A percentile compares a stretch with the other conserved stretches of the same genome.
phyloP scores from a whole-genome alignment of 2,888 invertebrate genomes.

The Tipula lateralis region DNA sequence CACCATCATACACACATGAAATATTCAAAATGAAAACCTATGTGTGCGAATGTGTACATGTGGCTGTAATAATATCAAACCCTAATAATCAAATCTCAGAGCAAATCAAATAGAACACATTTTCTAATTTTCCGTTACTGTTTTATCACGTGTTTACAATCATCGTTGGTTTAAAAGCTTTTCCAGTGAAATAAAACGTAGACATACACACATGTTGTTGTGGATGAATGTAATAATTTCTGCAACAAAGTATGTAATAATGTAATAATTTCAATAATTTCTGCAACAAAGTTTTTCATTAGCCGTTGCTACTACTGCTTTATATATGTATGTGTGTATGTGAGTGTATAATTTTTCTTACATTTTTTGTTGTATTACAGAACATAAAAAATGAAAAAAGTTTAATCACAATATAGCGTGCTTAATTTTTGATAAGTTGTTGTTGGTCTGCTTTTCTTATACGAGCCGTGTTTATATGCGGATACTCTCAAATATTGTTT shows the following conservation, averaged over 20 bases:
- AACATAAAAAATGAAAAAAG: slow-evolving; percentile 5
- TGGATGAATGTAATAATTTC: neutral
- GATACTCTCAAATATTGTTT: too few species aligned
- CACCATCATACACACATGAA: neutral
- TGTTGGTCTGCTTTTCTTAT: neutral
- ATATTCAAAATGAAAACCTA: neutral
- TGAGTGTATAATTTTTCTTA: neutral
- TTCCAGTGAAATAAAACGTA: slow-evolving; percentile 5
- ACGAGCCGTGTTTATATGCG: too few species aligned
- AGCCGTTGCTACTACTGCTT: neutral
- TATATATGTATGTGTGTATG: neutral
- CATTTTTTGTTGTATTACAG: neutral
- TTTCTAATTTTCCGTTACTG: neutral
- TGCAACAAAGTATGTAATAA: too few species aligned
- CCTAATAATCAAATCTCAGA: neutral
- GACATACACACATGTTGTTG: neutral
- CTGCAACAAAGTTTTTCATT: neutral
- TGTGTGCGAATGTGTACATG: neutral
- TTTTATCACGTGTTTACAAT: neutral
- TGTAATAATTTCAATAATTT: too few species aligned
- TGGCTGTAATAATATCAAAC: neutral
- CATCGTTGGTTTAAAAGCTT: neutral
- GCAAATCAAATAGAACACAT: neutral
- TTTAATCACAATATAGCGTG: neutral
- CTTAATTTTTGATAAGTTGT: neutral